Base-by-base conservation (phyloP, 1,140 invertebrate species). In the Gryllus bimaculatus region DNA sequence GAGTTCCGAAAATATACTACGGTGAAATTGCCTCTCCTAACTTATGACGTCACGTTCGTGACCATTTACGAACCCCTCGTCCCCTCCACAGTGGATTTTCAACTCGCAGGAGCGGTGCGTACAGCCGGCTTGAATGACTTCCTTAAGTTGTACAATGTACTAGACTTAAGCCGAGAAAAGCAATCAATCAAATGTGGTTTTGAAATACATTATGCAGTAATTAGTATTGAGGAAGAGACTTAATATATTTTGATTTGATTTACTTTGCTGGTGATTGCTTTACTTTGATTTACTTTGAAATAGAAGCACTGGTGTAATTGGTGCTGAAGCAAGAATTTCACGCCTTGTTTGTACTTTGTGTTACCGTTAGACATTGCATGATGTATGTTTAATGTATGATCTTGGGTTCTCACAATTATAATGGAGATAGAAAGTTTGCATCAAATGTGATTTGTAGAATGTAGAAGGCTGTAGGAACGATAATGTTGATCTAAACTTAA, bases 361-460 rank as follows among this genome's bases (percentile, higher is more conserved):
- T 48, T 78, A 8, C 47, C 8, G 47, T 75, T 26, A 15, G 48
- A 75, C 20, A 75, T 48, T 47, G 49, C 15, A 49, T 47, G 18
- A 39, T 48, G 73, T 78, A 78, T 74, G 66, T 74, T 21, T 79
- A n/a, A 18, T 79, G 10, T 79, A 39, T 74, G 20, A 47, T 49
- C 20, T 75, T 79, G 47, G 73, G 47, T 48, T 12, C 73, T 20
- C 73, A 47, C 48, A 49, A n/a, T 75, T 47, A 8, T 18, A 66
- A 73, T 20, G 47, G 76, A 47, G 48, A 77, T 15, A 77, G 13
- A 39, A 79, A 79, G 78, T 73, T 79, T 79, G 47, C 66, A 73
- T 79, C 6, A 48, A 48, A 73, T 75, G 78, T 79, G 78, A 79
- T 79, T 74, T 79, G 78, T 75, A 79, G 73, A 74, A 78, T 75